phyloP scores from a whole-genome alignment of 2,888 invertebrate genomes.

The Parochlus steinenii region DNA sequence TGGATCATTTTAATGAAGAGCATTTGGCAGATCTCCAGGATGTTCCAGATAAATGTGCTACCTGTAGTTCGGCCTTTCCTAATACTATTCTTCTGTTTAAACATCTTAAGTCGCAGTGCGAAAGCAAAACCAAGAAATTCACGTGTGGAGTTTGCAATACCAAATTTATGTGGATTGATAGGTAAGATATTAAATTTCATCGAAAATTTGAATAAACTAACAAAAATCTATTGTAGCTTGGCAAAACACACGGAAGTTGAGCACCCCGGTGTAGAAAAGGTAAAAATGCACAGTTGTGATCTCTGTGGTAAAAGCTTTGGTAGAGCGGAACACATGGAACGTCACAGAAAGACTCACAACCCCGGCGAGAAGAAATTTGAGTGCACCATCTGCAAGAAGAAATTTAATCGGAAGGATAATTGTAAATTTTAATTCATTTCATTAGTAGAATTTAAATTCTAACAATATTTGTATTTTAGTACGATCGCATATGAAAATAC shows the following conservation, averaged over 20 bases:
- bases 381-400: conserved; percentile 39
- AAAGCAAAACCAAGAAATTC: conserved; percentile 19
- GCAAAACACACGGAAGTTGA: conserved; percentile 32
- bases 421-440: conserved; percentile 19
- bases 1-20: conserved; percentile 28
- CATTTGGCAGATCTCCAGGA: conserved; percentile 28
- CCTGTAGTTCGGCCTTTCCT: conserved; percentile 36
- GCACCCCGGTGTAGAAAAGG: conserved; percentile 22
- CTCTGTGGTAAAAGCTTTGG: conserved; percentile 45
- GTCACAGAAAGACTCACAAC: conserved; percentile 46
- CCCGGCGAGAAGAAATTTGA: conserved; percentile 35
- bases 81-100: conserved; percentile 34
- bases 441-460: not conserved
- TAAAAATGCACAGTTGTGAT: conserved; percentile 36
- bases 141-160: conserved; percentile 31
- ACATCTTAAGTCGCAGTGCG: conserved; percentile 32
- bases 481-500: conserved; percentile 39
- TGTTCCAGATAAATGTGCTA: conserved; percentile 33
- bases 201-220: conserved; percentile 30
- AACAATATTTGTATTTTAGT: not conserved
- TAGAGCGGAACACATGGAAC: conserved; percentile 45
- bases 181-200: conserved; percentile 35
- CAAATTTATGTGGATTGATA: conserved; percentile 33
- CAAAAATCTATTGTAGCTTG: conserved; percentile 19
- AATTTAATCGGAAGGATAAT: conserved; percentile 41